These are phyloP conservation scores for Melanotaenia nigrans DNA, from an alignment of 2,797 vertebrate species.

Conservation along the genomic window DNA sequence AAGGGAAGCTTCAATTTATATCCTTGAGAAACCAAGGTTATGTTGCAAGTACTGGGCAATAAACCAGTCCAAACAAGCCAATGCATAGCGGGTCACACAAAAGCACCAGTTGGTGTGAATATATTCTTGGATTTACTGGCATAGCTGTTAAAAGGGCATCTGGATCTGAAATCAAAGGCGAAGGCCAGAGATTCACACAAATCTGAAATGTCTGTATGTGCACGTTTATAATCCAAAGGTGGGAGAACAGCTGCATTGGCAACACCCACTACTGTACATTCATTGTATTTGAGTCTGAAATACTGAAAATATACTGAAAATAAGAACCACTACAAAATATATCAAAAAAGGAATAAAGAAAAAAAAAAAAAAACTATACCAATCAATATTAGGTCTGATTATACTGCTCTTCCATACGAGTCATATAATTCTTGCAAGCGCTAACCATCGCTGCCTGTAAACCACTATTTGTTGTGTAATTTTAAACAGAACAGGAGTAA, in stretches of 20 bases:
- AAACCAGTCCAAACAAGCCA: slow-evolving; percentile 49
- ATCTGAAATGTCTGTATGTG: slow-evolving; percentile 55
- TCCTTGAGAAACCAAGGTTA: slow-evolving; percentile 58
- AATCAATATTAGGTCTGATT: slow-evolving; percentile 43
- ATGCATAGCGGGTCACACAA: slow-evolving; percentile 35
- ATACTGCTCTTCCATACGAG: slow-evolving; percentile 20
- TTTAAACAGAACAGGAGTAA: slow-evolving; percentile 29
- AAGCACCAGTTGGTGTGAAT: slow-evolving; percentile 50
- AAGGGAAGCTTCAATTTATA: slow-evolving; percentile 54
- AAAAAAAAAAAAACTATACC: not conserved
- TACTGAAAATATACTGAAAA: slow-evolving; percentile 42
- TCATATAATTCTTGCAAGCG: slow-evolving; percentile 35
- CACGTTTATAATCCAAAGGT: slow-evolving; percentile 55
- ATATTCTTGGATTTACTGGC: slow-evolving; percentile 62
- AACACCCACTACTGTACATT: slow-evolving; percentile 34
- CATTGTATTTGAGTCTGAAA: slow-evolving; percentile 26
- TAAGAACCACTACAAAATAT: slow-evolving; percentile 49
- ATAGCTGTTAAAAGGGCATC: slow-evolving; percentile 62
- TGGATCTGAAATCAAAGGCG: slow-evolving; percentile 58
- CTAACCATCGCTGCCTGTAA: slow-evolving; percentile 15
- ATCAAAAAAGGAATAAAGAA: not conserved
- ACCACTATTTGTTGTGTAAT: slow-evolving; percentile 12
- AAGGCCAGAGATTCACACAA: slow-evolving; percentile 53
- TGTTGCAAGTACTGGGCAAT: slow-evolving; percentile 40
- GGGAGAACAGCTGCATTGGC: slow-evolving; percentile 46